These are phyloP conservation scores for Ormyrus thymus DNA, from an alignment of 2,888 invertebrate genomes.

Conservation along the genomic window DNA sequence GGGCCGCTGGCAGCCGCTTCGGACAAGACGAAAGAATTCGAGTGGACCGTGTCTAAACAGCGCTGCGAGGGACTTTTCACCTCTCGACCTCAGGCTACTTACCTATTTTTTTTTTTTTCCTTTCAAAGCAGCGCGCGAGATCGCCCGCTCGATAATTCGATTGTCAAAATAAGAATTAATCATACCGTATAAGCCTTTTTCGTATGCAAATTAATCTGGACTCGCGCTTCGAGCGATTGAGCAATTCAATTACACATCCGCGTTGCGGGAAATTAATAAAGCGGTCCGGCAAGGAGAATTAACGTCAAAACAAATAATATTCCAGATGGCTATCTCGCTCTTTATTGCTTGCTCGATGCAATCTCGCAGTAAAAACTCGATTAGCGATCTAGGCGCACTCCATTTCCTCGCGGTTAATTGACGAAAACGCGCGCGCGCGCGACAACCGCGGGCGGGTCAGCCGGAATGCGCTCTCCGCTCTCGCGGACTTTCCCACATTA, in stretches of 20 bases:
- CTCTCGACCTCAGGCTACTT: conserved; percentile 1
- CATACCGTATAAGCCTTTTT: no score
- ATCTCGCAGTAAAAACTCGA: background rate
- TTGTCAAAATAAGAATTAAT: no score
- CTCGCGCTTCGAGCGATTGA: no score
- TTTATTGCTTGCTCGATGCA: conserved; percentile 5
- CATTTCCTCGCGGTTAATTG: background rate
- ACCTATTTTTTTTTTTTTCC: background rate
- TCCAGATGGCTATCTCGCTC: background rate
- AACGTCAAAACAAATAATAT: conserved; percentile 11
- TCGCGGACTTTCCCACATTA: conserved; percentile 6
- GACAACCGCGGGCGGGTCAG: background rate
- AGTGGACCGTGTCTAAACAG: background rate
- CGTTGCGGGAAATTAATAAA: background rate
- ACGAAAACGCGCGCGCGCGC: background rate
- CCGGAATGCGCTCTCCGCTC: background rate
- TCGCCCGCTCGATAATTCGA: no score
- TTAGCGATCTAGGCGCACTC: no score
- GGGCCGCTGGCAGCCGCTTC: background rate
- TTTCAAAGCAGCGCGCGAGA: no score
- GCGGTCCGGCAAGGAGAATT: background rate
- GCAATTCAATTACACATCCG: no score
- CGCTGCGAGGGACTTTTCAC: conserved; percentile 32
- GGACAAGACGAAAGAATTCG: conserved; percentile 4
- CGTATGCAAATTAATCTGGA: no score